These are phyloP conservation scores for Adelphocoris suturalis DNA, from an alignment of 2,888 invertebrate genomes.

Conservation along the genomic window DNA sequence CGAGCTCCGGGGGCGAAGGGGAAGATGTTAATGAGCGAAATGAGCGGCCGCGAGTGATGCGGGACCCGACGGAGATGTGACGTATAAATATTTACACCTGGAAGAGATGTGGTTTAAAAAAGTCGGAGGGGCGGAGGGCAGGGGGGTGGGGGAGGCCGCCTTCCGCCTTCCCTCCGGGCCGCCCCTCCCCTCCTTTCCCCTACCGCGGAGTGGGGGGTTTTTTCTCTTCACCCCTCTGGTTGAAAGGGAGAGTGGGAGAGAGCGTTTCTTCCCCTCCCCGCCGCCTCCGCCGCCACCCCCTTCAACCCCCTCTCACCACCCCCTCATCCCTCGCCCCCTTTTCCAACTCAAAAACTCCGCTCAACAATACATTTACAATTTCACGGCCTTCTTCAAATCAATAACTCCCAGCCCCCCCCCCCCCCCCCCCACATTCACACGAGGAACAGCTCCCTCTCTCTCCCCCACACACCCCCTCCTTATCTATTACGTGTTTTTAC, in stretches of 20 bases:
- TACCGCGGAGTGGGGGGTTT: not conserved
- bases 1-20: not conserved
- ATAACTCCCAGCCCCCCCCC: slow-evolving; percentile 72
- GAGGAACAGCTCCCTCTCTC: slow-evolving; percentile 19
- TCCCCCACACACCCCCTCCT: not conserved
- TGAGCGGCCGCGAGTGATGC: slow-evolving; percentile 24
- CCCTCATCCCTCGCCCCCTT: slow-evolving; percentile 62
- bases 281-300: slow-evolving; percentile 72
- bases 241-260: slow-evolving; percentile 70
- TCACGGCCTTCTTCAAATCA: slow-evolving; percentile 74
- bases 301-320: slow-evolving; percentile 68
- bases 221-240: not conserved
- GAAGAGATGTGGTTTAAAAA: slow-evolving; percentile 63
- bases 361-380: slow-evolving; percentile 75
- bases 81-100: slow-evolving; percentile 66
- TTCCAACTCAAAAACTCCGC: slow-evolving; percentile 73
- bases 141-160: not conserved
- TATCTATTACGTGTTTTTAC: slow-evolving; percentile 35
- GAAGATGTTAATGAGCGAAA: slow-evolving; percentile 32
- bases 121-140: not conserved
- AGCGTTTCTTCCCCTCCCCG: slow-evolving; percentile 73
- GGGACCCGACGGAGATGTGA: not conserved
- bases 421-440: slow-evolving; percentile 52
- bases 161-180: not conserved
- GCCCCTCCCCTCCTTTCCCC: slow-evolving; percentile 12